phyloP scores from a whole-genome alignment of 2,888 invertebrate species.

The Phyllotreta striolata region DNA sequence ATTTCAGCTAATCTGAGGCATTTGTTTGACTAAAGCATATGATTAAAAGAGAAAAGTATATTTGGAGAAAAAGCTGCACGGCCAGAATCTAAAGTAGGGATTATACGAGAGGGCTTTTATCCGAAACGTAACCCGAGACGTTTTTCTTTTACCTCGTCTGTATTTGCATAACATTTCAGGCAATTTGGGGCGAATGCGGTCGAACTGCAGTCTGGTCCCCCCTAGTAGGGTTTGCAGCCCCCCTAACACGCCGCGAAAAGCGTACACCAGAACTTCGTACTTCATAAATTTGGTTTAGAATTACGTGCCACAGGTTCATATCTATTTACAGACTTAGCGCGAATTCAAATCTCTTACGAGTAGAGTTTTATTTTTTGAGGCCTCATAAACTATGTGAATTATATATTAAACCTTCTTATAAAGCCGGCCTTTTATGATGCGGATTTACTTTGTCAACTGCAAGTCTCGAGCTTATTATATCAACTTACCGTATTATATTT shows the following conservation, averaged over 20 bases:
- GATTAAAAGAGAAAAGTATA: conserved; percentile 34
- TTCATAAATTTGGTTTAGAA: conserved; percentile 31
- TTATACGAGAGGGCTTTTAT: conserved; percentile 35
- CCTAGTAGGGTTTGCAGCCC: conserved; percentile 21
- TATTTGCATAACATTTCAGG: conserved; percentile 44
- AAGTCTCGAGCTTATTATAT: too few species aligned
- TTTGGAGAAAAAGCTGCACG: conserved; percentile 29
- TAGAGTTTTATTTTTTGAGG: too few species aligned
- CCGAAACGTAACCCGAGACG: conserved; percentile 35
- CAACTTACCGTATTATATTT: too few species aligned
- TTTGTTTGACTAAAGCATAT: conserved; percentile 30
- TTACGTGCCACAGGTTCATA: conserved; percentile 24
- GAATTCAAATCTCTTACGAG: background rate
- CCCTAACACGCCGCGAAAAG: conserved; percentile 29
- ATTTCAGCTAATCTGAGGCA: conserved; percentile 15
- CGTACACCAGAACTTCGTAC: conserved; percentile 14
- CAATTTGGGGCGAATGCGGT: conserved; percentile 39
- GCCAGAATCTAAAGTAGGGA: conserved; percentile 41
- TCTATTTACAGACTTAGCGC: conserved; percentile 26
- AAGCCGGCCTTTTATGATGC: too few species aligned
- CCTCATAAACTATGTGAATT: too few species aligned
- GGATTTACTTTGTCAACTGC: too few species aligned
- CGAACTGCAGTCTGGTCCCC: conserved; percentile 26
- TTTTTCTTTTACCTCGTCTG: conserved; percentile 41
- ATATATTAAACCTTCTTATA: too few species aligned